Percentiles rank a stretch among this genome's conserved stretches.
These are phyloP conservation scores for Arenicola marina DNA, from an alignment of 2,888 invertebrate species.

Conservation along the genomic window DNA sequence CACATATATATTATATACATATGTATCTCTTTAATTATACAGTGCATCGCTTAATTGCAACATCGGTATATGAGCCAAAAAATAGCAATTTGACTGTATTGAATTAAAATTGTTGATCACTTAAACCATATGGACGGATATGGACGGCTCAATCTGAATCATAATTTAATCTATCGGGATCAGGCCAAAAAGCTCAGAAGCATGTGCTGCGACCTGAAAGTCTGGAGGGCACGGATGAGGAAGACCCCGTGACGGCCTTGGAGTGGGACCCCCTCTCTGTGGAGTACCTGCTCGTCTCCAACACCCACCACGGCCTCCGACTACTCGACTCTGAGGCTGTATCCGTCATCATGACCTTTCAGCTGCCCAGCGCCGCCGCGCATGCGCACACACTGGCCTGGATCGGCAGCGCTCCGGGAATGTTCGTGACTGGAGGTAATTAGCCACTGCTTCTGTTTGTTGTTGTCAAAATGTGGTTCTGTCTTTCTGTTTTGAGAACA, in stretches of 20 bases:
- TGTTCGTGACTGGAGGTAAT: slow-evolving; percentile 63
- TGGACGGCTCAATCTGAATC: too few species aligned
- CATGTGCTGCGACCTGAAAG: slow-evolving; percentile 45
- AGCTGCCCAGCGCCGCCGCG: slow-evolving; percentile 56
- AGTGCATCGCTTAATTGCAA: neutral
- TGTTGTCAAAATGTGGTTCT: neutral
- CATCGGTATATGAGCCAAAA: too few species aligned
- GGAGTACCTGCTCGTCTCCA: slow-evolving; percentile 60
- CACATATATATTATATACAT: too few species aligned
- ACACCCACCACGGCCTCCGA: slow-evolving; percentile 47
- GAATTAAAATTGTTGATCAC: too few species aligned
- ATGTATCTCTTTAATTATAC: neutral
- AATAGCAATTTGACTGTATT: too few species aligned
- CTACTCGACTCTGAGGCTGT: slow-evolving; percentile 54
- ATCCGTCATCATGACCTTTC: slow-evolving; percentile 52
- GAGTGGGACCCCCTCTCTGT: slow-evolving; percentile 62
- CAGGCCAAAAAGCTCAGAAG: slow-evolving; percentile 40
- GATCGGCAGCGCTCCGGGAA: slow-evolving; percentile 62
- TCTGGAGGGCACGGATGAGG: slow-evolving; percentile 37
- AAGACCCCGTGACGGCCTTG: slow-evolving; percentile 52
- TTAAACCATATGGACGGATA: neutral
- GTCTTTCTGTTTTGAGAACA: neutral
- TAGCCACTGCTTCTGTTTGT: neutral
- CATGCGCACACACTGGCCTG: slow-evolving; percentile 59
- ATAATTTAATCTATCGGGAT: too few species aligned